phyloP scores from a whole-genome alignment of 53 echinoderm and acorn worm species.

The Apostichopus leukothele region DNA sequence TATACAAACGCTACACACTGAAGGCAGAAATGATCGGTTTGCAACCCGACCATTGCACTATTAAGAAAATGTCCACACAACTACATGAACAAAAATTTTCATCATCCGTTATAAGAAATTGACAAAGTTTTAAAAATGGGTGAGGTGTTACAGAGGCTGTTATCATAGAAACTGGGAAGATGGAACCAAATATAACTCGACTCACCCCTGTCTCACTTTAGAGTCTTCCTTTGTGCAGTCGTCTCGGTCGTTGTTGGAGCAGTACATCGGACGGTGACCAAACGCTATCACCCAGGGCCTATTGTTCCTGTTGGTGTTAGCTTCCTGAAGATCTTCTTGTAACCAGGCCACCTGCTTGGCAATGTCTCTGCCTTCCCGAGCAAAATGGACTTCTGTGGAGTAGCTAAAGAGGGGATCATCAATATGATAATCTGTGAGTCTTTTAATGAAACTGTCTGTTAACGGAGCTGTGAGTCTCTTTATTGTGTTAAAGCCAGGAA shows the following conservation, averaged over 20 bases:
- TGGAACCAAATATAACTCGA: neutral
- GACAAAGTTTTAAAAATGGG: too few relatives aligned
- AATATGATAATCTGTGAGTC: too few relatives aligned
- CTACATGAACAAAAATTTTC: neutral
- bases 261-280: constrained; percentile 76
- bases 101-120: too few relatives aligned
- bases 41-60: too few relatives aligned
- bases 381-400: constrained; percentile 83
- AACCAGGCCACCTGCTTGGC: constrained; percentile 68
- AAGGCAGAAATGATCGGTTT: too few relatives aligned
- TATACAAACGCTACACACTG: too few relatives aligned
- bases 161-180: neutral
- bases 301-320: constrained; percentile 35
- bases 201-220: constrained; percentile 54
- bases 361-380: constrained; percentile 23
- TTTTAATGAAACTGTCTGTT: too few relatives aligned
- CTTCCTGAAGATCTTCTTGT: constrained; percentile 47
- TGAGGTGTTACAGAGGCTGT: too few relatives aligned
- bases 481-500: too few relatives aligned
- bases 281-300: constrained; percentile 71
- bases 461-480: too few relatives aligned
- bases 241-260: constrained; percentile 65
- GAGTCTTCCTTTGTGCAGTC: constrained; percentile 59
- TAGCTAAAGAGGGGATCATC: constrained; percentile 52
- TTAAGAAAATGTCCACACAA: neutral